Evolutionary conservation across 2,113 vertebrate genomes (phyloP).

Genomic region (Barbus barbus): DNA sequence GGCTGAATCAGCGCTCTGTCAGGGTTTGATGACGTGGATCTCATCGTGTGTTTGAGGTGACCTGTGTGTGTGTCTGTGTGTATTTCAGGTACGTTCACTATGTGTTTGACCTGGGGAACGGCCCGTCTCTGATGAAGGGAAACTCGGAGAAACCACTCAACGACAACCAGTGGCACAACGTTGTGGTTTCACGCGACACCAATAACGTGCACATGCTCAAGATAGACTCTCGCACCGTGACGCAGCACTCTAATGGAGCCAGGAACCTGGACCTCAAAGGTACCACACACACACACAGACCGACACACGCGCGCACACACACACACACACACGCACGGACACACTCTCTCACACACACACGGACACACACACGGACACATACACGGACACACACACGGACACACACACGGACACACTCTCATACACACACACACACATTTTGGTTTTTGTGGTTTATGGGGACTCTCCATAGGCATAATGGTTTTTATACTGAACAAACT

Average conservation of each 20-base stretch:
- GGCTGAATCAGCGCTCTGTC: too few relatives aligned
- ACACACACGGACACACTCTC: too few relatives aligned
- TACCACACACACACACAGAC: too few relatives aligned
- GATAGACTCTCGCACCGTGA: constrained; percentile 91
- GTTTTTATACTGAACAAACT: too few relatives aligned
- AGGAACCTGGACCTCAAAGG: constrained; percentile 94
- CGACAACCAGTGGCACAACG: constrained; percentile 97
- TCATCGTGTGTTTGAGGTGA: neutral
- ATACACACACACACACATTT: too few relatives aligned
- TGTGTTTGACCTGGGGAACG: constrained; percentile 92
- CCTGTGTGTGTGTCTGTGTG: neutral
- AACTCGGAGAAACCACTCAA: constrained; percentile 92
- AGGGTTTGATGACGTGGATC: neutral
- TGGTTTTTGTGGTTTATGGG: too few relatives aligned
- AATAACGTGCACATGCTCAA: constrained; percentile 88
- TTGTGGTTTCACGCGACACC: constrained; percentile 88
- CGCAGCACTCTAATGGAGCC: constrained; percentile 91
- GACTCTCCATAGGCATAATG: too few relatives aligned
- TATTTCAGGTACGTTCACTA: constrained; percentile 87
- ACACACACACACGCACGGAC: too few relatives aligned
- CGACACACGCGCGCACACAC: too few relatives aligned
- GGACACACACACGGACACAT: too few relatives aligned
- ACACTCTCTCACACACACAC: too few relatives aligned
- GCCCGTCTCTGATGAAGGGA: constrained; percentile 93
- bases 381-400: too few relatives aligned